These are phyloP conservation scores for Acanthornis magna DNA, from an alignment of 2,797 vertebrate genomes.

Conservation along the genomic window DNA sequence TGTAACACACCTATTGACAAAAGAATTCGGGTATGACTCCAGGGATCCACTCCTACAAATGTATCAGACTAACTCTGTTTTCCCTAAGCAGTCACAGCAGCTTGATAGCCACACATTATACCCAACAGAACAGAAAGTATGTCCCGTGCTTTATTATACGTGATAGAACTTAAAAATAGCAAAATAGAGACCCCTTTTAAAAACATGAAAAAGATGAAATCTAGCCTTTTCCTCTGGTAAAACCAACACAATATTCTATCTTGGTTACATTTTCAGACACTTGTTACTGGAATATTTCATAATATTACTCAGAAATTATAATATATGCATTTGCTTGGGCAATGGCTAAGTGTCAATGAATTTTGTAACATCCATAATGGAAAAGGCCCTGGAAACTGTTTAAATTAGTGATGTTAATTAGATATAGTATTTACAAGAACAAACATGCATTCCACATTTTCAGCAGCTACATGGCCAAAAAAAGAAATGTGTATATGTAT, in stretches of 20 bases:
- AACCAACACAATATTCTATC: neutral
- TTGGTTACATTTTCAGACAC: neutral
- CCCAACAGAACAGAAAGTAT: neutral
- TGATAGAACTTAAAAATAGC: neutral
- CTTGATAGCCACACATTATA: neutral
- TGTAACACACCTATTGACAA: neutral
- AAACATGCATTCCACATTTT: neutral
- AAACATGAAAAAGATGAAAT: neutral
- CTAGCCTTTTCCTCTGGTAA: neutral
- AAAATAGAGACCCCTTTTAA: neutral
- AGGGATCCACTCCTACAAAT: neutral
- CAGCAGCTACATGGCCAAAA: neutral
- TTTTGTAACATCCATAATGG: neutral
- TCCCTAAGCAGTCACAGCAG: neutral
- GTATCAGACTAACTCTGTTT: neutral
- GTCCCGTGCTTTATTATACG: accelerated
- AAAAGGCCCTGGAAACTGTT: neutral
- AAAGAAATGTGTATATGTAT: neutral
- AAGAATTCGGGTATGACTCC: neutral
- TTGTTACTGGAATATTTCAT: neutral
- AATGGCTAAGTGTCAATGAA: neutral
- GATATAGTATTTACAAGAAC: neutral
- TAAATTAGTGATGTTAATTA: neutral
- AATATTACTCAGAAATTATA: neutral
- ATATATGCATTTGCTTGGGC: accelerated